Conservation (phyloP, 2,888 invertebrate genomes). For the Dioctria rufipes region DNA sequence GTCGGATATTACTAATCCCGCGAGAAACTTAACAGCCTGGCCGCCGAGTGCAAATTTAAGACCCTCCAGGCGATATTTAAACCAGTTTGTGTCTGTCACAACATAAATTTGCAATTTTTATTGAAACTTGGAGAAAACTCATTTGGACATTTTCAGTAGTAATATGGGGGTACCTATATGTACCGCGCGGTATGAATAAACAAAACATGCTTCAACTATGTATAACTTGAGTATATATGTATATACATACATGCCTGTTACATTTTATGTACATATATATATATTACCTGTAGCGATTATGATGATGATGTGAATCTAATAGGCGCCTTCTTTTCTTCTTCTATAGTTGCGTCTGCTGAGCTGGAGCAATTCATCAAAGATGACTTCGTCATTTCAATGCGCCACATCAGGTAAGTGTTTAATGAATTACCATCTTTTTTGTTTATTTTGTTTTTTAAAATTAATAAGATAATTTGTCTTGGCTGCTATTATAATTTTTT, state of each 20-base stretch:
- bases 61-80: conserved; percentile 27
- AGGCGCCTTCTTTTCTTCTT: conserved; percentile 54
- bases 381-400: conserved; percentile 71
- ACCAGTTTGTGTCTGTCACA: conserved; percentile 52
- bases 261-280: not conserved
- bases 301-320: conserved; percentile 3
- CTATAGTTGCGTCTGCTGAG: conserved; percentile 69
- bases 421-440: not conserved
- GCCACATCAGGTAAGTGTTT: conserved; percentile 69
- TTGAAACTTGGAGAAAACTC: conserved; percentile 50
- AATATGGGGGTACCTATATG: not conserved
- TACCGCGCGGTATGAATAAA: not conserved
- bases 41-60: conserved; percentile 39
- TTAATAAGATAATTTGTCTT: conserved; percentile 1
- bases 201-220: too few relatives aligned
- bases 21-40: conserved; percentile 23
- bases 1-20: not conserved
- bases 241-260: not conserved
- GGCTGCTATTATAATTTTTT: conserved; percentile 1
- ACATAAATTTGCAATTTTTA: conserved; percentile 54
- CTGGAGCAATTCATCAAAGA: conserved; percentile 70
- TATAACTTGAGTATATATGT: too few relatives aligned
- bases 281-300: too few relatives aligned
- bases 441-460: conserved; percentile 7
- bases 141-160: conserved; percentile 37